Base-by-base conservation (phyloP, 2,888 invertebrate species). In the Meta bourneti region DNA sequence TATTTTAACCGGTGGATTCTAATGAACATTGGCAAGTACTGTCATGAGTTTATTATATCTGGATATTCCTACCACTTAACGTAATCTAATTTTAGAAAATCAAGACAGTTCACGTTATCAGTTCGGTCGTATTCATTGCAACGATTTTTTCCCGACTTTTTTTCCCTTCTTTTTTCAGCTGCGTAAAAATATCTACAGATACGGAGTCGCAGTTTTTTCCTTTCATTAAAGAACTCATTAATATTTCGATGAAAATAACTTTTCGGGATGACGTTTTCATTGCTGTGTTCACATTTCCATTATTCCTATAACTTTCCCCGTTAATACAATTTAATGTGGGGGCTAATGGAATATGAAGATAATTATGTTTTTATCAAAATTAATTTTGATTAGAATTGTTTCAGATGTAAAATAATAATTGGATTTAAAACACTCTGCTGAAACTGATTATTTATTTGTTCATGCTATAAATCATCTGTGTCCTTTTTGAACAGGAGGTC, bases 51-150 rank as follows among this genome's bases (percentile, higher is more conserved):
- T 89, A 83, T 89, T 84, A 79, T 69, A 77, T 83, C 71, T 54
- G 82, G 52, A 72, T 77, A 75, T 82, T 81, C 71, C 74, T 88
- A 82, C 80, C 74, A 77, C 70, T 81, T 89, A 77, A 82, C 75
- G 70, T 89, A 89, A 89, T 89, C 89, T 89, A 89, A 89, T 89
- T 82, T 89, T 19, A 51, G 82, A 82, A 70, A 89, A 89, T 88
- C 70, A 71, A 72, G 72, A 61, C 74, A 81, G 81, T 34, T 81
- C 74, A 88, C 81, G 88, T 81, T 81, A 88, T 88, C 88, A 88
- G 52, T 7, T 48, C 54, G 19, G 69, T 51, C 49, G 72, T 75
- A 88, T 88, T 81, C 81, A 88, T 88, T 81, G 61, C 79, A 74
- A 16, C 71, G 9, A 16, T 79, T 86, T 87, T 80, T 52, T 54